phyloP scores from a whole-genome alignment of 2,797 vertebrate genomes.

The Pteropus rufus region DNA sequence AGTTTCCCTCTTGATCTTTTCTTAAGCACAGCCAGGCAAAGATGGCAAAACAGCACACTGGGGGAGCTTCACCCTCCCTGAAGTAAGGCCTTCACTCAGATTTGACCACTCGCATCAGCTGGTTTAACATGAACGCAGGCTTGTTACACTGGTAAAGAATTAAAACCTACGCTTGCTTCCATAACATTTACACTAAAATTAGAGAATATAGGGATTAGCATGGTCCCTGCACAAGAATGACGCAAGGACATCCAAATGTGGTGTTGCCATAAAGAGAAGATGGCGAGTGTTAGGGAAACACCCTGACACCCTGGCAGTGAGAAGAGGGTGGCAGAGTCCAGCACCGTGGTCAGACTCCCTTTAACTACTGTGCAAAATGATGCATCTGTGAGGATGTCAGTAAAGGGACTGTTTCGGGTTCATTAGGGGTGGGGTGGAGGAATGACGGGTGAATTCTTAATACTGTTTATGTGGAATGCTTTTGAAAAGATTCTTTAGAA shows the following conservation, averaged over 20 bases:
- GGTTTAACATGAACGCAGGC: not conserved
- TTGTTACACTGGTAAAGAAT: not conserved
- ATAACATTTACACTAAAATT: not conserved
- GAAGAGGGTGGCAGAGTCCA: not conserved
- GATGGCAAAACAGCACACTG: not conserved
- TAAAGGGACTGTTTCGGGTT: not conserved
- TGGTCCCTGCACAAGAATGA: not conserved
- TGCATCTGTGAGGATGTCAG: not conserved
- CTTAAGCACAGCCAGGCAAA: not conserved
- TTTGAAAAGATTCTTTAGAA: not conserved
- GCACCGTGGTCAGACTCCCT: not conserved
- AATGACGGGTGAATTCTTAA: not conserved
- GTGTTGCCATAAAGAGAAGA: not conserved
- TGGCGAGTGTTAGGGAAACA: not conserved
- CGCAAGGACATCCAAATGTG: not conserved
- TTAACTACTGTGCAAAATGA: accelerated
- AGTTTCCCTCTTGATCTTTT: not conserved
- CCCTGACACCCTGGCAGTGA: not conserved
- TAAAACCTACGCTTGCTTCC: not conserved
- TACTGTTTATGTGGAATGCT: not conserved
- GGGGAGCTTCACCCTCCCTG: not conserved
- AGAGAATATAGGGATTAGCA: not conserved
- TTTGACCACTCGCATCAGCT: no score
- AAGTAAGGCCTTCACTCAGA: no score
- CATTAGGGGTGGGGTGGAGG: not conserved